phyloP scores from a whole-genome alignment of 2,797 vertebrate species.

The Ambastaia sidthimunki region DNA sequence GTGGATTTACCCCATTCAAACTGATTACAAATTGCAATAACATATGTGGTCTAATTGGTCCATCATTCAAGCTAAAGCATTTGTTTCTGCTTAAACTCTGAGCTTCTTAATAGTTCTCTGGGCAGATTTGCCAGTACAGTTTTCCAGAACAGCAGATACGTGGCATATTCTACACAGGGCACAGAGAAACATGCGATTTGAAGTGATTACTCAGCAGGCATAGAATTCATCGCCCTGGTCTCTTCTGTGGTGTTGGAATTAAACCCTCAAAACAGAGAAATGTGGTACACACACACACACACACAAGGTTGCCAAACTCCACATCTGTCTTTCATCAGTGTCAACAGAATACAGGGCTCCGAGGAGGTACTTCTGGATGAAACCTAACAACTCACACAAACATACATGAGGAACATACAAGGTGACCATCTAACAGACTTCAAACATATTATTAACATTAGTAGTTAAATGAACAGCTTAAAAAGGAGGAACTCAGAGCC shows the following conservation, averaged over 20 bases:
- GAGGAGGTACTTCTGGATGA: conserved; percentile 36
- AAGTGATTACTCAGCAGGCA: conserved; percentile 26
- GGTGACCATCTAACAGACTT: conserved; percentile 18
- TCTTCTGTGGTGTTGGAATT: conserved; percentile 25
- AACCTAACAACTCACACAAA: conserved; percentile 36
- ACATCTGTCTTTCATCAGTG: conserved; percentile 74
- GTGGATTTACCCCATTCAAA: conserved; percentile 54
- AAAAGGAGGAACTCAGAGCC: conserved; percentile 23
- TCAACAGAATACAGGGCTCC: conserved; percentile 49
- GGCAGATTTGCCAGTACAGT: background rate
- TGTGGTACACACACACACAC: conserved; percentile 23
- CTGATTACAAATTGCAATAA: conserved; percentile 52
- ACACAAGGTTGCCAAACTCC: conserved; percentile 61
- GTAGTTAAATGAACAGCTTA: conserved; percentile 26
- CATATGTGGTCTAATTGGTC: conserved; percentile 49
- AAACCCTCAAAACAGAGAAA: conserved; percentile 19
- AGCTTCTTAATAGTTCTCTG: background rate
- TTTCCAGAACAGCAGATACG: background rate
- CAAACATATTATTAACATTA: conserved; percentile 43
- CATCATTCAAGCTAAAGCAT: conserved; percentile 48
- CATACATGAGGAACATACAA: background rate
- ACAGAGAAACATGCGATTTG: background rate
- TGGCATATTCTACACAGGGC: background rate
- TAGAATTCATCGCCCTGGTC: conserved; percentile 39
- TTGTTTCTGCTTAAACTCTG: conserved; percentile 49